phyloP scores from a whole-genome alignment of 64 coral and sea anemone species.

The Anthopleura sola region DNA sequence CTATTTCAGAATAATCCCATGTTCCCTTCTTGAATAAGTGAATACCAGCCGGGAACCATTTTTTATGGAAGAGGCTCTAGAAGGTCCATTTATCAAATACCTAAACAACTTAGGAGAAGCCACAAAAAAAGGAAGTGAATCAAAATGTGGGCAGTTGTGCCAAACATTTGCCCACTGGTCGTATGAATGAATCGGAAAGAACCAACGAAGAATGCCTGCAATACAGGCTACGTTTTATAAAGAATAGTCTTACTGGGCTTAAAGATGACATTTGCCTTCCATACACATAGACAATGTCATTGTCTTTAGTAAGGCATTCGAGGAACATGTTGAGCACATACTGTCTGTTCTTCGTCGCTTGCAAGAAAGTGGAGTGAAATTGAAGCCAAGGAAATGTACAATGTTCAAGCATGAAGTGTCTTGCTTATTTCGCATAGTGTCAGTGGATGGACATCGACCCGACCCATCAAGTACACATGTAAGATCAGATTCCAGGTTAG shows the following conservation, averaged over 20 bases:
- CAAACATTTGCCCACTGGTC: neutral
- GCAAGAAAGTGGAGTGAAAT: neutral
- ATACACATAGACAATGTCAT: conserved; percentile 1
- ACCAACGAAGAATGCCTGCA: no score
- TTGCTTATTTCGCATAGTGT: neutral
- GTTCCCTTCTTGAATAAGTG: neutral
- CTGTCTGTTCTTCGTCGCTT: neutral
- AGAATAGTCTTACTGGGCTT: neutral
- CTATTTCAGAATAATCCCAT: neutral
- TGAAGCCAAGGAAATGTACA: neutral
- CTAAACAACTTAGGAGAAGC: neutral
- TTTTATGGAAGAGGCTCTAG: neutral
- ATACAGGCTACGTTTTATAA: conserved; percentile 16
- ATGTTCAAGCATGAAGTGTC: neutral
- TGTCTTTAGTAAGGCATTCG: neutral
- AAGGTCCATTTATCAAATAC: neutral
- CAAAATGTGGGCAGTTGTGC: neutral
- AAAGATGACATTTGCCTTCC: neutral
- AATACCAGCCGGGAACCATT: neutral
- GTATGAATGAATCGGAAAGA: no score
- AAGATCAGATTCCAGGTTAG: no score
- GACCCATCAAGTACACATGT: neutral
- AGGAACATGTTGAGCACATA: conserved; percentile 4
- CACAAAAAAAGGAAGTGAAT: neutral
- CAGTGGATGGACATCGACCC: neutral